phyloP scores from a whole-genome alignment of 1,140 invertebrate species.

The Orius insidiosus region DNA sequence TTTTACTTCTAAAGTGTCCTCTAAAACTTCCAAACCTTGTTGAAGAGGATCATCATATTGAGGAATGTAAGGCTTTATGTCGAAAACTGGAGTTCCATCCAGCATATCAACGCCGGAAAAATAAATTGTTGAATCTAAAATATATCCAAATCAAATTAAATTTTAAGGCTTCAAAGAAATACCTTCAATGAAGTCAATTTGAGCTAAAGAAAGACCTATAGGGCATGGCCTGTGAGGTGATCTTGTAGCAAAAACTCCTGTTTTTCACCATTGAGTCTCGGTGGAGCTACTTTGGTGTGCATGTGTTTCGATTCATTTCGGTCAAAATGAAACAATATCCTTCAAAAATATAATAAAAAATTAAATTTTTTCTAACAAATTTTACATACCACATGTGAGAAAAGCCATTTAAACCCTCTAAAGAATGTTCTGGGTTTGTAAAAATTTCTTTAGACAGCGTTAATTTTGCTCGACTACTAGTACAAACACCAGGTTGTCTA shows the following conservation, averaged over 20 bases:
- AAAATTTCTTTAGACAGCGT: conserved; percentile 56
- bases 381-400: conserved; percentile 71
- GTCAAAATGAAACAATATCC: conserved; percentile 82
- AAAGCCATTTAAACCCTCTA: conserved; percentile 67
- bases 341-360: conserved; percentile 22
- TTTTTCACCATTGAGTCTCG: conserved; percentile 61
- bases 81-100: conserved; percentile 75
- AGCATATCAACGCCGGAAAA: conserved; percentile 81
- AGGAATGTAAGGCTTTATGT: conserved; percentile 88
- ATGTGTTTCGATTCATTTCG: conserved; percentile 50
- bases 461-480: conserved; percentile 50
- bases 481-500: conserved; percentile 58
- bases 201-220: conserved; percentile 75
- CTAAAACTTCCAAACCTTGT: conserved; percentile 14
- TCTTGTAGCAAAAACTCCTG: conserved; percentile 76
- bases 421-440: conserved; percentile 72
- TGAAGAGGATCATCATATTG: conserved; percentile 62
- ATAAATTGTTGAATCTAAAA: conserved; percentile 40
- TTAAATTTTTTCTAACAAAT: background rate
- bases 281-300: conserved; percentile 72
- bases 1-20: conserved; percentile 8
- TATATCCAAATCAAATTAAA: conserved; percentile 19
- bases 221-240: conserved; percentile 80
- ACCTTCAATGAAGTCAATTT: conserved; percentile 65
- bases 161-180: conserved; percentile 17